A percentile compares a stretch with the other conserved stretches of the same genome.
Conservation (phyloP, 2,113 vertebrate genomes). For the Perognathus longimembris region DNA sequence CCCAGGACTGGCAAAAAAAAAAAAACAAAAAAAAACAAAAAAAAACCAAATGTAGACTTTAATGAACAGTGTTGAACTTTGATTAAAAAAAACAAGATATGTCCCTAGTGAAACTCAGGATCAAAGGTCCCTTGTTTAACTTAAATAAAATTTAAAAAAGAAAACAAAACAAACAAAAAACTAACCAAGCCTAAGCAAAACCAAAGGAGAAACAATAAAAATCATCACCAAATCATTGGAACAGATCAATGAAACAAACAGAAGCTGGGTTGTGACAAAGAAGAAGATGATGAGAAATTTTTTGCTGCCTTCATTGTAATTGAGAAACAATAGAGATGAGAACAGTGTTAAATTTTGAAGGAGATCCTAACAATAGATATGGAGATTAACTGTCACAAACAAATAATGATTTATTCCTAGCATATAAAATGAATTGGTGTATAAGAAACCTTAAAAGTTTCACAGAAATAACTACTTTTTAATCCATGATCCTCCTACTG, state of each 20-base stretch:
- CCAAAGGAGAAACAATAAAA: background rate
- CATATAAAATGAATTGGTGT: background rate
- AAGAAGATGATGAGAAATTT: background rate
- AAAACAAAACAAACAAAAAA: background rate
- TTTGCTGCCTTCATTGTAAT: background rate
- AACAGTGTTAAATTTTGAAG: background rate
- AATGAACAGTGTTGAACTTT: background rate
- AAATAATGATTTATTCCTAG: background rate
- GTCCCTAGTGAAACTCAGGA: background rate
- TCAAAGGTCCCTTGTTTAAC: background rate
- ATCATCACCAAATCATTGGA: background rate
- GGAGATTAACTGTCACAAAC: background rate
- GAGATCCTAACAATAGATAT: background rate
- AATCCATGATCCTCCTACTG: background rate
- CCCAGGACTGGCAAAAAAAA: too few species aligned
- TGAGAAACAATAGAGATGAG: background rate
- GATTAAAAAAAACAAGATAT: background rate
- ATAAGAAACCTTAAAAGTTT: background rate
- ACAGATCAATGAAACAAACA: background rate
- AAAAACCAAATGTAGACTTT: background rate
- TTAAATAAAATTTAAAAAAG: background rate
- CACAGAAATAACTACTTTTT: background rate
- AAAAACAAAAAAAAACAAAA: too few species aligned
- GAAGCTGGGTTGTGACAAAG: background rate
- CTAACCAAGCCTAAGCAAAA: background rate